These are phyloP conservation scores for Anthrax anthrax DNA, from an alignment of 2,888 invertebrate species.

Conservation along the genomic window DNA sequence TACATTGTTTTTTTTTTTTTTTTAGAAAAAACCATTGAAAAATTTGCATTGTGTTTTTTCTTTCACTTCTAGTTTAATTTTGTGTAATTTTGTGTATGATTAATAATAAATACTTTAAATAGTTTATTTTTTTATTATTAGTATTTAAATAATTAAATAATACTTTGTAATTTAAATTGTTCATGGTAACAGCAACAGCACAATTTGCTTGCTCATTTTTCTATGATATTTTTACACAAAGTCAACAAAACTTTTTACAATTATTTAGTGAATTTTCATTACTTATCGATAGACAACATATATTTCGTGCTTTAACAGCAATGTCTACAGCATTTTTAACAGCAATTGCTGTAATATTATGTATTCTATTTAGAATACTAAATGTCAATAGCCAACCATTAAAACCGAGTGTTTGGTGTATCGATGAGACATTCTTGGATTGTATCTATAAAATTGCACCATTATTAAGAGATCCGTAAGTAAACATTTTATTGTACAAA, in stretches of 20 bases:
- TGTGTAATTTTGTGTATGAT: too few species aligned
- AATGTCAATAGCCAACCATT: constrained; percentile 73
- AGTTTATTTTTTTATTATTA: too few species aligned
- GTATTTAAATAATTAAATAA: too few species aligned
- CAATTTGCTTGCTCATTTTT: constrained; percentile 15
- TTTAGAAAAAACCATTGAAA: too few species aligned
- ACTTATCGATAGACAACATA: constrained; percentile 16
- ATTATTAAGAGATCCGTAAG: constrained; percentile 70
- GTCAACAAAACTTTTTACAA: constrained; percentile 14
- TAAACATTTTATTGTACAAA: constrained; percentile 22
- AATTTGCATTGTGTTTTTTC: too few species aligned
- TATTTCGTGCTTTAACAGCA: constrained; percentile 17
- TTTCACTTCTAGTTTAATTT: too few species aligned
- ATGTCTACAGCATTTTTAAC: constrained; percentile 76
- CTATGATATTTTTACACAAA: constrained; percentile 16
- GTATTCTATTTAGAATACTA: constrained; percentile 67
- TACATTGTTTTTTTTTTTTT: too few species aligned
- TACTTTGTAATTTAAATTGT: too few species aligned
- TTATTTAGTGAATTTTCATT: constrained; percentile 13
- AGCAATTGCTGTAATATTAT: constrained; percentile 65
- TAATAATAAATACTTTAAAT: too few species aligned
- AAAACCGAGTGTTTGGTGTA: constrained; percentile 62
- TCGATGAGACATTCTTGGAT: constrained; percentile 60
- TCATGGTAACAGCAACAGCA: constrained; percentile 12
- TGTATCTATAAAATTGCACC: constrained; percentile 67